Evolutionary conservation across 2,797 vertebrate species (phyloP).

Genomic region (Trachops cirrhosus): DNA sequence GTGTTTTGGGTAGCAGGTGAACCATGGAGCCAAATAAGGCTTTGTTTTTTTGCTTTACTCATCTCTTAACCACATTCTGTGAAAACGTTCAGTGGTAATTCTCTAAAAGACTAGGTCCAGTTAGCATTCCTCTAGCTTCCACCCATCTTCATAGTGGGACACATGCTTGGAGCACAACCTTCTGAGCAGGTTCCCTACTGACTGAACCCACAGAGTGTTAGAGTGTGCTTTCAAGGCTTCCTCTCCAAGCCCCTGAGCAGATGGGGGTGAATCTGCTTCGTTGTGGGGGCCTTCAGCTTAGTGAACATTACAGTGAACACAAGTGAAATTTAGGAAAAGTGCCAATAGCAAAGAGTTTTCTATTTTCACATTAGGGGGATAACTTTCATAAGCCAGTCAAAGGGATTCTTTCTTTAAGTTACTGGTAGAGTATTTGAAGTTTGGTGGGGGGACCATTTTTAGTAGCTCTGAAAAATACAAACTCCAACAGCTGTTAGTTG

Average conservation of each 20-base stretch:
- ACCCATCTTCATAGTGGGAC: not conserved
- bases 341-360: not conserved
- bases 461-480: not conserved
- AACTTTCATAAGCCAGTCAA: conserved; percentile 27
- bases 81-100: not conserved
- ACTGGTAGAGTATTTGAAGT: not conserved
- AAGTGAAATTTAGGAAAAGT: conserved; percentile 12
- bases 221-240: no score
- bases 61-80: not conserved
- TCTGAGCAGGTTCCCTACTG: not conserved
- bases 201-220: not conserved
- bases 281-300: not conserved
- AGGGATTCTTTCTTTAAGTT: not conserved
- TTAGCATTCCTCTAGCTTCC: not conserved
- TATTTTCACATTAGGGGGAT: not conserved
- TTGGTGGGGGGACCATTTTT: not conserved
- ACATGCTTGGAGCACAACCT: not conserved
- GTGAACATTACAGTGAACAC: not conserved
- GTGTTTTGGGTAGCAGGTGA: not conserved
- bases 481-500: not conserved
- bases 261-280: not conserved
- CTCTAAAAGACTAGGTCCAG: not conserved
- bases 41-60: not conserved
- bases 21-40: not conserved
- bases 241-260: not conserved